Evolutionary conservation across 2,113 vertebrate genomes (phyloP).

Genomic region (Glaucomys volans): DNA sequence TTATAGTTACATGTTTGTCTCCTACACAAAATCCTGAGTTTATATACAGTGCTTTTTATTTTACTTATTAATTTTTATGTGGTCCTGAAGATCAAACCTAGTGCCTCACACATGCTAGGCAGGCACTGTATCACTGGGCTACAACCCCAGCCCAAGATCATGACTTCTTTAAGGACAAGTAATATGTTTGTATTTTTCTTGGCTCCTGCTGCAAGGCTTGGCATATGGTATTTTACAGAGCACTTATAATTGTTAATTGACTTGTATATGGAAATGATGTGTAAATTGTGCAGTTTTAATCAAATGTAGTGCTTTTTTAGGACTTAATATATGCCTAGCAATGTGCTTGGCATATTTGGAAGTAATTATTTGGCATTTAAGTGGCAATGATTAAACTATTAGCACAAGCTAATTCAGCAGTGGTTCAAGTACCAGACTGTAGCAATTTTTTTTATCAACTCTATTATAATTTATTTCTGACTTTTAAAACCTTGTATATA

Average conservation of each 20-base stretch:
- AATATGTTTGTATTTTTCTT: slow-evolving; percentile 11
- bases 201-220: neutral
- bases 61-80: too few relatives aligned
- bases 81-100: too few relatives aligned
- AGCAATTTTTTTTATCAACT: neutral
- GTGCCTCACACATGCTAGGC: too few relatives aligned
- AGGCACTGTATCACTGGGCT: too few relatives aligned
- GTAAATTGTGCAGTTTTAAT: slow-evolving; percentile 1
- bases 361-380: slow-evolving; percentile 44
- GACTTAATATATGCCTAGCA: neutral
- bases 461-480: neutral
- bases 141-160: neutral
- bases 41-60: too few relatives aligned
- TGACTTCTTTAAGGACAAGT: neutral
- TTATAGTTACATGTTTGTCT: neutral
- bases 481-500: neutral
- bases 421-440: neutral
- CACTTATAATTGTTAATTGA: slow-evolving; percentile 47
- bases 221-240: neutral
- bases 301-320: slow-evolving; percentile 18
- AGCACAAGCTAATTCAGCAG: neutral
- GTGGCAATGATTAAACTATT: slow-evolving; percentile 34
- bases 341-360: neutral
- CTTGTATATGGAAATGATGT: neutral
- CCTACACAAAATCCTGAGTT: neutral